Base-by-base conservation (phyloP, 2,888 invertebrate species). In the Trilocha varians region DNA sequence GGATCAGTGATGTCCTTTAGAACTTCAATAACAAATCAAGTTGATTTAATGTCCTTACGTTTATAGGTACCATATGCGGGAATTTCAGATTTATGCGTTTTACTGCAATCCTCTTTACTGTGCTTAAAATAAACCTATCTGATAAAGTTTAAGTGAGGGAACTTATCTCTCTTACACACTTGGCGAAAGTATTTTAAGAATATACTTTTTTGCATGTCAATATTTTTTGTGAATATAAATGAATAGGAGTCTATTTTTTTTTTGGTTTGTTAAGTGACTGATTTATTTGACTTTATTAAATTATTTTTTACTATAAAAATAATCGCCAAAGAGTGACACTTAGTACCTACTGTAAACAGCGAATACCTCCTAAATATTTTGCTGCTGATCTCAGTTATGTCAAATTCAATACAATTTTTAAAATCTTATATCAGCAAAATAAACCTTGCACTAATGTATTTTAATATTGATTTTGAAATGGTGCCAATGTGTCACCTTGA, bases 11-110 rank as follows among this genome's bases (percentile, higher is more conserved):
- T 64, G 55, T 59, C 54, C 62, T 62, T 62, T 57, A 58, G 52
- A 52, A 53, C 53, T 49, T 57, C 53, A 61, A 65, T 65, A 67
- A 70, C 70, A 70, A 70, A 70, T 72, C 70, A 70, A 60, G 48
- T 53, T 65, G 72, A 72, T 72, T 70, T 70, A 72, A 61, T 55
- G 44, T 42, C 25, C 25, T 25, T 39, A 34, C 13, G 15, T 34
- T 14, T 39, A 14, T 16, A 5, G n/a, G 16, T 25, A 25, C 6
- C 25, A 11, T 25, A 25, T 9, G 25, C 25, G 25, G 25, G 25
- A 25, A 25, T 25, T 25, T 25, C 25, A 25, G 25, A 25, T 25
- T 25, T 25, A 11, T 25, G 6, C 11, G 25, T 25, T 25, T 25
- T 25, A 25, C 11, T 25, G 25, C 11, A 25, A 11, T 11, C 25